These are phyloP conservation scores for Drosophila triauraria DNA, from an alignment of 1,140 invertebrate genomes.

Conservation along the genomic window DNA sequence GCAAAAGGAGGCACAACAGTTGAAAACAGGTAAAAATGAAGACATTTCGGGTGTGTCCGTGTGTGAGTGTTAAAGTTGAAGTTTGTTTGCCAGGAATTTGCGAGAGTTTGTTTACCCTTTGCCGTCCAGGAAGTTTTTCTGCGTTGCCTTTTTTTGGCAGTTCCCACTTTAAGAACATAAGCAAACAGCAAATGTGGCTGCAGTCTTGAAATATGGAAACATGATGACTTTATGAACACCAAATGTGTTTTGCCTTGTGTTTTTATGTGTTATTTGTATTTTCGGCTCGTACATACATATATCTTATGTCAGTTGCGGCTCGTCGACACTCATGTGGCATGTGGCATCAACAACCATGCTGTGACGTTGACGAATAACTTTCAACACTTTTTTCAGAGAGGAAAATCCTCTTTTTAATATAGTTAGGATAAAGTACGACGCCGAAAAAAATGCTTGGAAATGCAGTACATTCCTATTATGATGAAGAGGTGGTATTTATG, in stretches of 20 bases:
- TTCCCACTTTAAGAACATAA: slow-evolving; percentile 57
- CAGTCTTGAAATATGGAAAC: slow-evolving; percentile 67
- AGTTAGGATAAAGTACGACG: slow-evolving; percentile 14
- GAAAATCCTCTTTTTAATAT: slow-evolving; percentile 12
- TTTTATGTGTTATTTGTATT: slow-evolving; percentile 13
- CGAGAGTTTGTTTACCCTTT: slow-evolving; percentile 61
- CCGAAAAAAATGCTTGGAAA: slow-evolving; percentile 32
- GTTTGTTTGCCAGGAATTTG: slow-evolving; percentile 58
- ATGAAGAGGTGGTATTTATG: slow-evolving; percentile 26
- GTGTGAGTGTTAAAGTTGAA: slow-evolving; percentile 43
- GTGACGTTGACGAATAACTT: slow-evolving; percentile 75
- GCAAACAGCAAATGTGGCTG: slow-evolving; percentile 45
- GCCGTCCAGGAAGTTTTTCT: slow-evolving; percentile 28
- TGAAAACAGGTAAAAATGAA: slow-evolving; percentile 58
- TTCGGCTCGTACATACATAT: slow-evolving; percentile 8
- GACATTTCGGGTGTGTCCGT: slow-evolving; percentile 59
- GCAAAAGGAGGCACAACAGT: slow-evolving; percentile 29
- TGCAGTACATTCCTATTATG: slow-evolving; percentile 45
- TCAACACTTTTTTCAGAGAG: slow-evolving; percentile 54
- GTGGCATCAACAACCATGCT: slow-evolving; percentile 45
- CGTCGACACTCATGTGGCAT: slow-evolving; percentile 23
- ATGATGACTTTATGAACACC: slow-evolving; percentile 74
- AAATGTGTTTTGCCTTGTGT: slow-evolving; percentile 32
- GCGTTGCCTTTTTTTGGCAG: slow-evolving; percentile 40
- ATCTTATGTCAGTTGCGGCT: slow-evolving; percentile 51